Conservation (phyloP, 2,888 invertebrate genomes). For the Panzeria rudis region DNA sequence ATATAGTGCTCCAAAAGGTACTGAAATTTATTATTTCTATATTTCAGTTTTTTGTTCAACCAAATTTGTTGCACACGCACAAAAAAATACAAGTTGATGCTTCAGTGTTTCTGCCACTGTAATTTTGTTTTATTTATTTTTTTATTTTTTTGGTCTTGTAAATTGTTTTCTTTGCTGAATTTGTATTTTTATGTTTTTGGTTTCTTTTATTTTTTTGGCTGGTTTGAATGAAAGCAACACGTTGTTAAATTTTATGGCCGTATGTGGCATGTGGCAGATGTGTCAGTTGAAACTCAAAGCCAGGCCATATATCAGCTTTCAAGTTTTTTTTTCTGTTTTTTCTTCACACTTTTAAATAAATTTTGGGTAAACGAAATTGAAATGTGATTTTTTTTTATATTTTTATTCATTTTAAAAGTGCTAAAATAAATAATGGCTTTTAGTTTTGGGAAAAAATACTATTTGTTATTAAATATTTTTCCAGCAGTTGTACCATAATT, state of each 20-base stretch:
- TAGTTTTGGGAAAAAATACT: slow-evolving; percentile 12
- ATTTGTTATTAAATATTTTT: background rate
- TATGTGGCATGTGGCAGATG: slow-evolving; percentile 72
- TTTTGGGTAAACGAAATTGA: slow-evolving; percentile 21
- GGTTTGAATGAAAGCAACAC: slow-evolving; percentile 65
- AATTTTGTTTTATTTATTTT: background rate
- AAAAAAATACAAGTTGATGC: slow-evolving; percentile 37
- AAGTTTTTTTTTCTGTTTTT: slow-evolving; percentile 52
- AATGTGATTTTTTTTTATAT: slow-evolving; percentile 6
- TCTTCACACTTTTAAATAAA: slow-evolving; percentile 15
- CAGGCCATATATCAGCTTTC: slow-evolving; percentile 69
- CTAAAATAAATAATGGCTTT: slow-evolving; percentile 68
- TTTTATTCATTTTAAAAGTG: slow-evolving; percentile 60
- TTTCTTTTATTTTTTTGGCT: slow-evolving; percentile 38
- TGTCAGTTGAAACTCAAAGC: slow-evolving; percentile 71
- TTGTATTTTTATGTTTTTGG: slow-evolving; percentile 29
- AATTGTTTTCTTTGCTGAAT: slow-evolving; percentile 43
- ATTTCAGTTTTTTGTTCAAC: slow-evolving; percentile 13
- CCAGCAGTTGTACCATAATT: background rate
- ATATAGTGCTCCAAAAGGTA: background rate
- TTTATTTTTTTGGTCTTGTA: background rate
- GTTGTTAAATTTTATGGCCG: slow-evolving; percentile 67
- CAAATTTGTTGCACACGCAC: slow-evolving; percentile 6
- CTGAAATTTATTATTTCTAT: background rate
- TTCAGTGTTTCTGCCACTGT: slow-evolving; percentile 19